A percentile compares a stretch with the other conserved stretches of the same genome.
Conservation (phyloP, 2,888 invertebrate species). For the Oscheius sp. region DNA sequence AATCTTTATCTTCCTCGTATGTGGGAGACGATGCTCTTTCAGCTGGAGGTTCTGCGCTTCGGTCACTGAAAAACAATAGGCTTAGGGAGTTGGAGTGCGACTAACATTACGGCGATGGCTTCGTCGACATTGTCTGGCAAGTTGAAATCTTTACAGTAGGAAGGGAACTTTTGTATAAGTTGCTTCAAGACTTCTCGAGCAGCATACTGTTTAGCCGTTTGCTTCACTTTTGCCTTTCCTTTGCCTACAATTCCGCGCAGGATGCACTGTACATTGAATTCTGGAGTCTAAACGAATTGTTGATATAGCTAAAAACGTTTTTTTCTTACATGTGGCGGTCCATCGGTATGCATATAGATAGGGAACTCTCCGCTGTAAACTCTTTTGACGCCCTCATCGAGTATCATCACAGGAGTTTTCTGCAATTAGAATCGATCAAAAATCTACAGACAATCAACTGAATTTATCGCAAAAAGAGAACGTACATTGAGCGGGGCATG, state of each 20-base stretch:
- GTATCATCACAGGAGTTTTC: constrained; percentile 48
- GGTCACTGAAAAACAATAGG: neutral
- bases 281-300: constrained; percentile 10
- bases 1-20: neutral
- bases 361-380: constrained; percentile 22
- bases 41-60: neutral
- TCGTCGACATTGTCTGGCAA: neutral
- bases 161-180: neutral
- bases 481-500: neutral
- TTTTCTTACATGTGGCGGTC: neutral
- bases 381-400: constrained; percentile 47
- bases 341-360: neutral
- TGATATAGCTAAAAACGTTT: neutral
- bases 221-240: constrained; percentile 42
- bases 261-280: constrained; percentile 38
- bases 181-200: constrained; percentile 32
- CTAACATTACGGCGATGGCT: constrained; percentile 13
- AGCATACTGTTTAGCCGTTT: constrained; percentile 52
- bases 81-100: neutral
- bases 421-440: constrained; percentile 7
- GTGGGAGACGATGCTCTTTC: neutral
- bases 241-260: constrained; percentile 27
- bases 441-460: neutral
- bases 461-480: constrained; percentile 5
- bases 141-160: neutral